These are phyloP conservation scores for Bubo blakistoni DNA, from an alignment of 2,113 vertebrate genomes.

Conservation along the genomic window DNA sequence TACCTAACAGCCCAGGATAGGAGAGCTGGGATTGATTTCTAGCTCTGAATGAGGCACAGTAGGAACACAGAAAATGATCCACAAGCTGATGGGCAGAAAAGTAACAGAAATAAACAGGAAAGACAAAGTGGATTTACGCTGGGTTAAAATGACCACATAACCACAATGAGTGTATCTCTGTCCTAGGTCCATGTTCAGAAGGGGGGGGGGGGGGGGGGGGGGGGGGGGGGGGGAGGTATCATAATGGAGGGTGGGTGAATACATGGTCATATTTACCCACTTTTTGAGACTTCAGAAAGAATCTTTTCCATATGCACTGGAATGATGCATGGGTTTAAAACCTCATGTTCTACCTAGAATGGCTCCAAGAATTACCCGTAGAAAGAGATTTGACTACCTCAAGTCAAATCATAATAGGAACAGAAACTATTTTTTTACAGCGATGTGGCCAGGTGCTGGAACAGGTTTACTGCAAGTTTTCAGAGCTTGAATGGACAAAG, in stretches of 20 bases:
- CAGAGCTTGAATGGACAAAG: neutral
- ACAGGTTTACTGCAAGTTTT: neutral
- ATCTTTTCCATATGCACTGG: neutral
- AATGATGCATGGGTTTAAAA: neutral
- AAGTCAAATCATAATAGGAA: neutral
- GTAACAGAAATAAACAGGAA: neutral
- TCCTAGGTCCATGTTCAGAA: neutral
- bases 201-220: rapidly evolving
- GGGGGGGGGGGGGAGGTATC: rapidly evolving
- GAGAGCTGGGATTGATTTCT: neutral
- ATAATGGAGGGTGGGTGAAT: neutral
- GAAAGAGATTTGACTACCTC: neutral
- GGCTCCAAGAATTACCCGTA: neutral
- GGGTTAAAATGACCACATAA: neutral
- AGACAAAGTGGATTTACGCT: neutral
- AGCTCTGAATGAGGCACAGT: neutral
- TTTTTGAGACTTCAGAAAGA: neutral
- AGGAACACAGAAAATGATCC: neutral
- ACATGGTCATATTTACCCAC: neutral
- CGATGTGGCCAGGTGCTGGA: neutral
- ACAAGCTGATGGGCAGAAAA: neutral
- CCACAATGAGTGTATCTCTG: no score
- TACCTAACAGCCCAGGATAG: neutral
- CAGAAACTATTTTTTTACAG: neutral
- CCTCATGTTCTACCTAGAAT: neutral